Percentiles rank a stretch among this genome's conserved stretches.
Conservation (phyloP, 2,797 vertebrate genomes). For the Mallotus villosus region DNA sequence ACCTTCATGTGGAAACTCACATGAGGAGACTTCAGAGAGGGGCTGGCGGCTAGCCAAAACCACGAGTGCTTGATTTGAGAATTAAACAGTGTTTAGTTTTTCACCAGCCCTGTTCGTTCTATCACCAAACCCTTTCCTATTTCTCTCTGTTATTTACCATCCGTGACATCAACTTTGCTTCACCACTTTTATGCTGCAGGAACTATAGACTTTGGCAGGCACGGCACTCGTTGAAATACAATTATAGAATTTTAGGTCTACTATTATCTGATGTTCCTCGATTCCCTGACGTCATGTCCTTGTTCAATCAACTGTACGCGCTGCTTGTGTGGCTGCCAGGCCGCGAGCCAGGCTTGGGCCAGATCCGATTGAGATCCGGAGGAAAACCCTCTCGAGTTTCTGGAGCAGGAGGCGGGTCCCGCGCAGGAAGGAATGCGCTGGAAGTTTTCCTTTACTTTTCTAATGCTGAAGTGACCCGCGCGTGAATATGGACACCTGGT, state of each 20-base stretch:
- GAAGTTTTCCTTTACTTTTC: constrained; percentile 64
- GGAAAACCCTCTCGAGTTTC: constrained; percentile 72
- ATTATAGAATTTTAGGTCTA: too few species aligned
- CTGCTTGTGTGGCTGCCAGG: background rate
- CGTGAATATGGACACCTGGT: constrained; percentile 74
- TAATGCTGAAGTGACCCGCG: constrained; percentile 54
- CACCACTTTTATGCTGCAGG: too few species aligned
- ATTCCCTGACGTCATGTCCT: too few species aligned
- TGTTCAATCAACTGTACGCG: too few species aligned
- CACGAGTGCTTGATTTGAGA: constrained; percentile 10
- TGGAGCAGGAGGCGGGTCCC: constrained; percentile 73
- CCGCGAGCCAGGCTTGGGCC: constrained; percentile 29
- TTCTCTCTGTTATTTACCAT: background rate
- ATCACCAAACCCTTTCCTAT: constrained; percentile 1
- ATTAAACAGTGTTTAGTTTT: constrained; percentile 32
- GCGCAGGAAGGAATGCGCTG: constrained; percentile 70
- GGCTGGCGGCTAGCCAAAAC: constrained; percentile 7
- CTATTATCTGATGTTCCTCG: too few species aligned
- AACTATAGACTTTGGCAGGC: too few species aligned
- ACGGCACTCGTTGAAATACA: too few species aligned
- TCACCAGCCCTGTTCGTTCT: constrained; percentile 18
- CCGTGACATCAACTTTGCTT: too few species aligned
- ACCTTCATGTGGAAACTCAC: constrained; percentile 48
- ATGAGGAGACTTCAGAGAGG: constrained; percentile 3
- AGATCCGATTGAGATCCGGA: constrained; percentile 38